A percentile compares a stretch with the other conserved stretches of the same genome.
phyloP scores from a whole-genome alignment of 2,797 vertebrate genomes.

The Rhinella marina region DNA sequence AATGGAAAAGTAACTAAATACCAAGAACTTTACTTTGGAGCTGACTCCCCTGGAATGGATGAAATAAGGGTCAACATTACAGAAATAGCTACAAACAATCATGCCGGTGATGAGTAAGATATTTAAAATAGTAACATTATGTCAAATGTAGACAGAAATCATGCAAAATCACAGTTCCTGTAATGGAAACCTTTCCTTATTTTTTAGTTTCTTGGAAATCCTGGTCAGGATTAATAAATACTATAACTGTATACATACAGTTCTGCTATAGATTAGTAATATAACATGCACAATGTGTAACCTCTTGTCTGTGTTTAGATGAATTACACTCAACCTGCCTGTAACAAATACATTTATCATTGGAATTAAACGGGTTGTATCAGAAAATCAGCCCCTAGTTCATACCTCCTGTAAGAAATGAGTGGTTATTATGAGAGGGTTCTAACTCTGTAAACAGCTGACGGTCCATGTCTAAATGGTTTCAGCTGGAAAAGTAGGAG shows the following conservation, averaged over 20 bases:
- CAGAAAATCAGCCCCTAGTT: too few species aligned
- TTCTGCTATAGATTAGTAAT: neutral
- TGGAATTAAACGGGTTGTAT: neutral
- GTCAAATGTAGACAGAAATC: constrained; percentile 12
- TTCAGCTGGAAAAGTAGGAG: neutral
- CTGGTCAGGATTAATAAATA: neutral
- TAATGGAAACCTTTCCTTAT: constrained; percentile 20
- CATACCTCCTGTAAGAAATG: neutral
- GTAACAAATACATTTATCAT: neutral
- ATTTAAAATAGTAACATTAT: constrained; percentile 41
- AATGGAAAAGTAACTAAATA: constrained; percentile 42
- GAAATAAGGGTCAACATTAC: constrained; percentile 18
- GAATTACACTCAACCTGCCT: neutral
- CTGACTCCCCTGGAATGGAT: neutral
- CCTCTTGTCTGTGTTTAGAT: neutral
- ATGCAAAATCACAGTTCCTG: constrained; percentile 11
- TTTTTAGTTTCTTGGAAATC: constrained; percentile 34
- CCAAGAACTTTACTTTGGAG: constrained; percentile 32
- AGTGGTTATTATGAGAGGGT: neutral
- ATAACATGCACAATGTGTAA: neutral
- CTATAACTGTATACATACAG: neutral
- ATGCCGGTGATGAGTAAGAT: neutral
- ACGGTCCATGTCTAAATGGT: neutral
- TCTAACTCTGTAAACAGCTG: neutral
- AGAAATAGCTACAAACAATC: constrained; percentile 30